phyloP scores from a whole-genome alignment of 2,888 invertebrate genomes.

The Drosophila suboccidentalis region DNA sequence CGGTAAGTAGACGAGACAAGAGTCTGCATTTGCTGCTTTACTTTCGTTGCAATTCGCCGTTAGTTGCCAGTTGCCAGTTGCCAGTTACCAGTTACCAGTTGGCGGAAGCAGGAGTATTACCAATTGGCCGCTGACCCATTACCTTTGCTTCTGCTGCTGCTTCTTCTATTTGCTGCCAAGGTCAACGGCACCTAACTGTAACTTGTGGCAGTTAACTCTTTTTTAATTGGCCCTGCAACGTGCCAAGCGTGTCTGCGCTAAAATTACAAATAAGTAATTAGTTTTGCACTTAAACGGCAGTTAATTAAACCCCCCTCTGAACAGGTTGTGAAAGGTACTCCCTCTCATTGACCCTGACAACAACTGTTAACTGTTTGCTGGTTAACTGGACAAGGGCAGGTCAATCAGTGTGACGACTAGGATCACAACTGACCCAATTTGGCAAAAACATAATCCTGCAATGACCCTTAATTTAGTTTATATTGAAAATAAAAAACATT shows the following conservation, averaged over 20 bases:
- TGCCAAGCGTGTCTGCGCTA: conserved; percentile 72
- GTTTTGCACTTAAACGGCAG: conserved; percentile 58
- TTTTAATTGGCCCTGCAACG: conserved; percentile 55
- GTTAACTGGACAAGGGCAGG: conserved; percentile 38
- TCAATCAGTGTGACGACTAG: conserved; percentile 48
- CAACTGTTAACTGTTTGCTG: background rate
- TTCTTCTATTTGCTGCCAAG: conserved; percentile 47
- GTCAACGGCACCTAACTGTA: conserved; percentile 76
- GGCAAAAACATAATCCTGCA: conserved; percentile 1
- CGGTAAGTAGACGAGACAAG: background rate
- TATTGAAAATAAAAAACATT: background rate
- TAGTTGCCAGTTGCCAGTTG: conserved; percentile 34
- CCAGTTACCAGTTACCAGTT: too few relatives aligned
- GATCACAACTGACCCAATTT: conserved; percentile 40
- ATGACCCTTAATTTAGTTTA: background rate
- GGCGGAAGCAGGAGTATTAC: too few relatives aligned
- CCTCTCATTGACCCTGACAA: conserved; percentile 48
- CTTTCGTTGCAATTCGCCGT: conserved; percentile 66
- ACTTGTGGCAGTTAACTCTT: conserved; percentile 36
- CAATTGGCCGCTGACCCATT: conserved; percentile 56
- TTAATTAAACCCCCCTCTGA: conserved; percentile 44
- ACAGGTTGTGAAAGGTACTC: conserved; percentile 53
- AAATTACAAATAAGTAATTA: conserved; percentile 72
- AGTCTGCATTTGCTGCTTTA: conserved; percentile 53
- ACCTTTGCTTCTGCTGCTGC: conserved; percentile 41